Percentiles rank a stretch among this genome's conserved stretches.
phyloP scores from a whole-genome alignment of 2,888 invertebrate species.

The Ormyrus nitidulus region DNA sequence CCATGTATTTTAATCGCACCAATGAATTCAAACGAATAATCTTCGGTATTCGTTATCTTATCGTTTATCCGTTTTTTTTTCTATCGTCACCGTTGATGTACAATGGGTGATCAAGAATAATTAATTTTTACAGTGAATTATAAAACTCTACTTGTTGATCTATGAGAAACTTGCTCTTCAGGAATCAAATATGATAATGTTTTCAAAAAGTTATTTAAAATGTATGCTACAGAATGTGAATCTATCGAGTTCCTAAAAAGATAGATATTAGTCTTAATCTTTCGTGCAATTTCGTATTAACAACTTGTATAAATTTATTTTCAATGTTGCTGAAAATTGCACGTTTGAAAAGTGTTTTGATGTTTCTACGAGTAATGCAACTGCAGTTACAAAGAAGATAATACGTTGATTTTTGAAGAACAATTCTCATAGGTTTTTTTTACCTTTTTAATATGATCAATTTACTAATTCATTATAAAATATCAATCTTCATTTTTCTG shows the following conservation, averaged over 20 bases:
- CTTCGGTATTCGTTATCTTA: slow-evolving; percentile 11
- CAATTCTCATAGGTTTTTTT: slow-evolving; percentile 15
- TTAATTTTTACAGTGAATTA: slow-evolving; percentile 50
- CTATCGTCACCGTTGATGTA: slow-evolving; percentile 26
- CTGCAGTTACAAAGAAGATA: slow-evolving; percentile 24
- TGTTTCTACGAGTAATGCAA: slow-evolving; percentile 29
- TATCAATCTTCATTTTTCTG: slow-evolving; percentile 47
- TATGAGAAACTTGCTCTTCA: slow-evolving; percentile 40
- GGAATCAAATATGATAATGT: background rate
- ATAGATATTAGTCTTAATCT: slow-evolving; percentile 17
- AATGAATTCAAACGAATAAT: slow-evolving; percentile 41
- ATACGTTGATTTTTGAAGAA: slow-evolving; percentile 20
- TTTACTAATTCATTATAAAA: slow-evolving; percentile 54
- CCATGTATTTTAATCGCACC: slow-evolving; percentile 31
- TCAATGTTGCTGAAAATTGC: slow-evolving; percentile 24
- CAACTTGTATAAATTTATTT: slow-evolving; percentile 32
- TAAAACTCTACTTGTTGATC: slow-evolving; percentile 41
- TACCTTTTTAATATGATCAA: slow-evolving; percentile 42
- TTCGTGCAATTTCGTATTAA: slow-evolving; percentile 37
- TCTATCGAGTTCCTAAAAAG: slow-evolving; percentile 18
- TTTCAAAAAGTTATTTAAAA: slow-evolving; percentile 40
- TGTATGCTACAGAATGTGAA: slow-evolving; percentile 1
- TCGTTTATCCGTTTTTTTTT: slow-evolving; percentile 16
- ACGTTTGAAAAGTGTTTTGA: slow-evolving; percentile 29
- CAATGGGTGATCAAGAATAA: slow-evolving; percentile 15